Evolutionary conservation across 2,797 vertebrate species (phyloP).

Genomic region (Takifugu ocellatus): DNA sequence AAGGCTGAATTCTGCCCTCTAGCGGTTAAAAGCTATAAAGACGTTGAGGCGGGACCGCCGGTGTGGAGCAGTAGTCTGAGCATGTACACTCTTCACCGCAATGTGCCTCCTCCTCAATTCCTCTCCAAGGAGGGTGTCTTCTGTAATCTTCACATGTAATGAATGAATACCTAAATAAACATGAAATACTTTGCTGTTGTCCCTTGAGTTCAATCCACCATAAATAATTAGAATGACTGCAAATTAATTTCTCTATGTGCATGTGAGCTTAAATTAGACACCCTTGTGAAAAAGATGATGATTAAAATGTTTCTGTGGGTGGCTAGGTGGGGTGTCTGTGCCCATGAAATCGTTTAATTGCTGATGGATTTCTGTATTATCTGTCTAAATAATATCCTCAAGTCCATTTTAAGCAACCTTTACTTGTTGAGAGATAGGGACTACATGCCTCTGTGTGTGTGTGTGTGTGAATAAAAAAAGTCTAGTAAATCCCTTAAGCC

Average conservation of each 20-base stretch:
- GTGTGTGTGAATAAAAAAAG: slow-evolving; percentile 51
- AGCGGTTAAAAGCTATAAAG: slow-evolving; percentile 19
- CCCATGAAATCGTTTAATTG: background rate
- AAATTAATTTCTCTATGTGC: background rate
- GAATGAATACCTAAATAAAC: background rate
- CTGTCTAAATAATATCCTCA: slow-evolving; percentile 27
- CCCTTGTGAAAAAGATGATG: background rate
- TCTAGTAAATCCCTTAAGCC: slow-evolving; percentile 69
- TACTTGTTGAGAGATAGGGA: slow-evolving; percentile 17
- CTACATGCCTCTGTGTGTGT: slow-evolving; percentile 34
- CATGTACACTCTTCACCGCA: background rate
- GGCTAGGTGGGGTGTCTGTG: background rate
- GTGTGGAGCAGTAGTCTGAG: too few species aligned
- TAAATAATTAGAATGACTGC: background rate
- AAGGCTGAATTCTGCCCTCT: slow-evolving; percentile 42
- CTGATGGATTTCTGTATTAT: slow-evolving; percentile 26
- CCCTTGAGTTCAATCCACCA: background rate
- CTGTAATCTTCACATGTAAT: background rate
- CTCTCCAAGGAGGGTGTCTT: background rate
- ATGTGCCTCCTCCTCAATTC: background rate
- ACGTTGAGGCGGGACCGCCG: background rate
- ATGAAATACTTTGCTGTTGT: slow-evolving; percentile 2
- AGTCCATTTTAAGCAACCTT: slow-evolving; percentile 35
- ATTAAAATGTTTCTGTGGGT: background rate
- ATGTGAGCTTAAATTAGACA: background rate